Base-by-base conservation (phyloP, 2,888 invertebrate species). In the Drosophila lacicola region DNA sequence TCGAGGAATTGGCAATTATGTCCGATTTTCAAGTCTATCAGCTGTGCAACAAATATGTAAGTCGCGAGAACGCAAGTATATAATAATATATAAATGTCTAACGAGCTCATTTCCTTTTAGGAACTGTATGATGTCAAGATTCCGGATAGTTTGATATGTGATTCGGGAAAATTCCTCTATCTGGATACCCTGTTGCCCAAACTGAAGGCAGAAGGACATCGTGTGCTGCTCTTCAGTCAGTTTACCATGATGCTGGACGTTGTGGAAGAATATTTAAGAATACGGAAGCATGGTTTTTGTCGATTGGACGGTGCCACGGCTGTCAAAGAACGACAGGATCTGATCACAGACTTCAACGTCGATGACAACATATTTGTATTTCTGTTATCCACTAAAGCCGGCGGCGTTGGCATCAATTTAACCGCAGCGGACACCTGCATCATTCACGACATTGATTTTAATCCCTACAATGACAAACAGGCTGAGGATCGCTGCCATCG, bases 381-480 rank as follows among this genome's bases (percentile, higher is more conserved):
- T 93, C 94, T 99, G 65, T 92, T 99, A 82, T 98, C 98, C 5
- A 99, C 99, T 0, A 95, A 95, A 91, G 99, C 99, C 0, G 99
- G 99, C 36, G 99, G 99, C n/a, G 94, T 98, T 54, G 98, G 98
- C 60, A 98, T 98, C 89, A 98, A 98, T 93, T 94, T 98, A 74
- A 98, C 98, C 0, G 95, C 97, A 0, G 99, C 99, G 0, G 98
- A 99, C 93, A 97, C 97, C 11, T 99, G 99, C 47, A 96, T 98
- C 66, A 96, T 99, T 75, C 98, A 99, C 92, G 99, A 99, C 91
- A 97, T 99, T 54, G 99, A 99, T 93, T 98, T 98, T 92, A 99
- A 99, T 93, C 99, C 99, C 0, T 98, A 99, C 93, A 99, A 99
- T 92, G 99, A 99, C 92, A 98, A 98, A 92, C 98, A 98, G 93